Conservation (phyloP, 2,113 vertebrate species). For the Brachyistius frenatus region DNA sequence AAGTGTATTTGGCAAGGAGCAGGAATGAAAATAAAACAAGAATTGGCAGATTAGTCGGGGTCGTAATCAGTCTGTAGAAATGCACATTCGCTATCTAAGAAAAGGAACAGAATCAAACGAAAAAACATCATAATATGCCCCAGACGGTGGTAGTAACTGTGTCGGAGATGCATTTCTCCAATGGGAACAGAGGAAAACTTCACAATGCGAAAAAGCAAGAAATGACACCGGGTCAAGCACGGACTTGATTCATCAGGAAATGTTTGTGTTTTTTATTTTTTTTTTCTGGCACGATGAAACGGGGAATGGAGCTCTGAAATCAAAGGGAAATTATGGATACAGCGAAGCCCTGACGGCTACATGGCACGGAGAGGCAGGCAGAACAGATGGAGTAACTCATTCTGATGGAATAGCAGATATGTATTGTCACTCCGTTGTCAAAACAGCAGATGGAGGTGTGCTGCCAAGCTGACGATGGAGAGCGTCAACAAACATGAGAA, state of each 20-base stretch:
- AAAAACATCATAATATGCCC: background rate
- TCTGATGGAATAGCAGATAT: conserved; percentile 65
- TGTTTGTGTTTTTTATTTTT: conserved; percentile 34
- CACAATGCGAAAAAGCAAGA: background rate
- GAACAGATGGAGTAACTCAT: conserved; percentile 74
- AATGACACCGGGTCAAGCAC: conserved; percentile 29
- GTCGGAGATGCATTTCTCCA: conserved; percentile 20
- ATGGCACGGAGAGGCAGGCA: conserved; percentile 42
- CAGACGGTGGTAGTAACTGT: background rate
- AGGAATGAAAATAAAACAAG: background rate
- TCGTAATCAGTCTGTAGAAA: conserved; percentile 15
- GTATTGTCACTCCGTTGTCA: conserved; percentile 66
- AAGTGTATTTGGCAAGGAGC: background rate
- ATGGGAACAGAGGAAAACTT: conserved; percentile 6
- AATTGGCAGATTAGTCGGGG: background rate
- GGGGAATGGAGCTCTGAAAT: conserved; percentile 46
- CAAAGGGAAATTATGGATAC: conserved; percentile 72
- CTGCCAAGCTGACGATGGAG: conserved; percentile 48
- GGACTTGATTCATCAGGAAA: conserved; percentile 30
- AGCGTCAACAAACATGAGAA: conserved; percentile 23
- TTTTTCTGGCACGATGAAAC: conserved; percentile 49
- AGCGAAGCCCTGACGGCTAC: conserved; percentile 32
- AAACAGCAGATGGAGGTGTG: conserved; percentile 79
- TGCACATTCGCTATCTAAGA: conserved; percentile 2
- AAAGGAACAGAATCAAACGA: background rate